These are phyloP conservation scores for Buphagus erythrorhynchus DNA, from an alignment of 2,797 vertebrate species.

Conservation along the genomic window DNA sequence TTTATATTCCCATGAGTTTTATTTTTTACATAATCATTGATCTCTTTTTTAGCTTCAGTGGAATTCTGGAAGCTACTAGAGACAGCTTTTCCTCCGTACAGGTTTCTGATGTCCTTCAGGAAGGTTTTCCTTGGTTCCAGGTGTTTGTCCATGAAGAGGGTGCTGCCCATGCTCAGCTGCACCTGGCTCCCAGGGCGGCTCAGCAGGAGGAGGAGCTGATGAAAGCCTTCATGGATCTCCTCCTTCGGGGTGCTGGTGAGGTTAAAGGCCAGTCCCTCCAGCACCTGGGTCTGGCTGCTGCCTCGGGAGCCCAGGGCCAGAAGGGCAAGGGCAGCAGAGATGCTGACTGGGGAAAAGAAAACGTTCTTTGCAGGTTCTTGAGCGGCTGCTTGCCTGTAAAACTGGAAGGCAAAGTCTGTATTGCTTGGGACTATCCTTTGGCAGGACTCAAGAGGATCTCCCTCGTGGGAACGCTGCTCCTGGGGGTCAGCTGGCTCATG, in stretches of 20 bases:
- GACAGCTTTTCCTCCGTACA: slow-evolving; percentile 71
- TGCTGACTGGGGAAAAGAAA: slow-evolving; percentile 85
- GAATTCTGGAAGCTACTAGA: slow-evolving; percentile 78
- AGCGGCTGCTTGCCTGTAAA: slow-evolving; percentile 78
- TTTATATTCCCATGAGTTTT: slow-evolving; percentile 82
- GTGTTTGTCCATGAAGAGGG: slow-evolving; percentile 76
- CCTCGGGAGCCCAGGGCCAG: slow-evolving; percentile 79
- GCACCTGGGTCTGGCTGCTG: slow-evolving; percentile 78
- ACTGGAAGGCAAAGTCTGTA: slow-evolving; percentile 77
- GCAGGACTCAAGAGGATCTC: background rate
- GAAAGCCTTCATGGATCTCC: slow-evolving; percentile 78
- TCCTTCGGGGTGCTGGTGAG: slow-evolving; percentile 40
- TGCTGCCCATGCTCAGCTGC: slow-evolving; percentile 77
- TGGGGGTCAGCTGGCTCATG: background rate
- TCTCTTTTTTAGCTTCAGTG: slow-evolving; percentile 65
- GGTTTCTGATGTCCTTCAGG: slow-evolving; percentile 65
- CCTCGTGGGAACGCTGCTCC: background rate
- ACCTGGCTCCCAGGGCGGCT: slow-evolving; percentile 57
- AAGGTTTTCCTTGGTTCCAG: slow-evolving; percentile 74
- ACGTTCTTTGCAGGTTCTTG: slow-evolving; percentile 76
- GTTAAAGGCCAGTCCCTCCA: slow-evolving; percentile 81
- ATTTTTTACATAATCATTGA: slow-evolving; percentile 78
- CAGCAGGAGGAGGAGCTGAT: slow-evolving; percentile 62
- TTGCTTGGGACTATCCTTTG: slow-evolving; percentile 54
- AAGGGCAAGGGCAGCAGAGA: slow-evolving; percentile 81